Evolutionary conservation across 1,140 invertebrate genomes (phyloP).

Genomic region (Rhopalosiphum padi): DNA sequence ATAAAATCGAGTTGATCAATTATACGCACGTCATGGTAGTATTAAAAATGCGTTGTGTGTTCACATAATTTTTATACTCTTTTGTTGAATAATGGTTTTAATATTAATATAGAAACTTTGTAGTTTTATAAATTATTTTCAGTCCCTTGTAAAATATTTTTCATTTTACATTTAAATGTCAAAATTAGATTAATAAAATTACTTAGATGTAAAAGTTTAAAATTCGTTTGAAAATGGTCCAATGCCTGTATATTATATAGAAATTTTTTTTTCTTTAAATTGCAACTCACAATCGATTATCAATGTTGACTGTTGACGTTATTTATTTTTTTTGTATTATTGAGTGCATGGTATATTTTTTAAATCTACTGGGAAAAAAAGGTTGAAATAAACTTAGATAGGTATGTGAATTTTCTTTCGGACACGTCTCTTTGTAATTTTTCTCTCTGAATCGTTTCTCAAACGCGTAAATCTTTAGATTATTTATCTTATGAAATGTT

Average conservation of each 20-base stretch:
- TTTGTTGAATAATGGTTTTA: neutral
- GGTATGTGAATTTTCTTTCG: neutral
- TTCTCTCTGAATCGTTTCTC: neutral
- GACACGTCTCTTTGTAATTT: neutral
- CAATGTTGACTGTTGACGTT: neutral
- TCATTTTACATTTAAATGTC: neutral
- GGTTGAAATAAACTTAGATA: neutral
- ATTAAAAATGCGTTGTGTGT: neutral
- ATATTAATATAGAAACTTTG: neutral
- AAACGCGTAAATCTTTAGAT: neutral
- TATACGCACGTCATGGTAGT: neutral
- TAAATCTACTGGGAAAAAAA: neutral
- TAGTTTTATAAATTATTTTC: neutral
- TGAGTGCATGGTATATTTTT: neutral
- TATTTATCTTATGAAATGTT: neutral
- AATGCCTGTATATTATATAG: neutral
- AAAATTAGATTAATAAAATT: neutral
- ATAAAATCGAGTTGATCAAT: neutral
- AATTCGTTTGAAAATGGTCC: neutral
- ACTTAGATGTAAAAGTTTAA: neutral
- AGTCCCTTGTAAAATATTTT: neutral
- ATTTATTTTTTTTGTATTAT: neutral
- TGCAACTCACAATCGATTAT: neutral
- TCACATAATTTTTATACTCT: neutral
- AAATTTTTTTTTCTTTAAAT: neutral